Percentiles rank a stretch among this genome's conserved stretches.
phyloP scores from a whole-genome alignment of 2,888 invertebrate genomes.

The Acleris literana region DNA sequence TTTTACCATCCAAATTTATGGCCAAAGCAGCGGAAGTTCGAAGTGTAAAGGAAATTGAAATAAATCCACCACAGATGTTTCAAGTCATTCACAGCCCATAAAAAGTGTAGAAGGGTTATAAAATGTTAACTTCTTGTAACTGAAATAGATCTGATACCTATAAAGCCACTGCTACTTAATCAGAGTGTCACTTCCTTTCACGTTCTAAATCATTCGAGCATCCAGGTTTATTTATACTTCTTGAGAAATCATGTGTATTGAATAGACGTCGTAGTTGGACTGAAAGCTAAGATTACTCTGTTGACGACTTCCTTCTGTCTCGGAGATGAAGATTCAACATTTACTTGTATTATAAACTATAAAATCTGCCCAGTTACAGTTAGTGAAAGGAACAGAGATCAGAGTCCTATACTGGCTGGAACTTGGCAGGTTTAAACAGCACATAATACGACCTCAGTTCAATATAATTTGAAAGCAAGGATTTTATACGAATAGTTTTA shows the following conservation, averaged over 20 bases:
- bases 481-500: too few relatives aligned
- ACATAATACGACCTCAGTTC: too few relatives aligned
- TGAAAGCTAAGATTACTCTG: background rate
- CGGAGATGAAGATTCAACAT: background rate
- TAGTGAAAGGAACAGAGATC: too few relatives aligned
- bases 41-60: slow-evolving; percentile 77
- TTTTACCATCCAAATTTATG: slow-evolving; percentile 72
- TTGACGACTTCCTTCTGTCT: background rate
- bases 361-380: too few relatives aligned
- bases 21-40: slow-evolving; percentile 70
- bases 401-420: too few relatives aligned
- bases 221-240: slow-evolving; percentile 6
- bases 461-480: too few relatives aligned
- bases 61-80: slow-evolving; percentile 78
- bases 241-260: background rate
- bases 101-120: slow-evolving; percentile 74
- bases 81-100: slow-evolving; percentile 74
- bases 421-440: too few relatives aligned
- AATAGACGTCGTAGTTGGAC: background rate
- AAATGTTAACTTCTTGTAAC: slow-evolving; percentile 59
- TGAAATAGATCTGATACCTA: slow-evolving; percentile 57
- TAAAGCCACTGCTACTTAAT: slow-evolving; percentile 35
- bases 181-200: slow-evolving; percentile 35
- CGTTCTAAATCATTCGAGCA: slow-evolving; percentile 27
- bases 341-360: background rate